A percentile compares a stretch with the other conserved stretches of the same genome.
Evolutionary conservation across 2,113 vertebrate species (phyloP).

Genomic region (Spheniscus mendiculus): DNA sequence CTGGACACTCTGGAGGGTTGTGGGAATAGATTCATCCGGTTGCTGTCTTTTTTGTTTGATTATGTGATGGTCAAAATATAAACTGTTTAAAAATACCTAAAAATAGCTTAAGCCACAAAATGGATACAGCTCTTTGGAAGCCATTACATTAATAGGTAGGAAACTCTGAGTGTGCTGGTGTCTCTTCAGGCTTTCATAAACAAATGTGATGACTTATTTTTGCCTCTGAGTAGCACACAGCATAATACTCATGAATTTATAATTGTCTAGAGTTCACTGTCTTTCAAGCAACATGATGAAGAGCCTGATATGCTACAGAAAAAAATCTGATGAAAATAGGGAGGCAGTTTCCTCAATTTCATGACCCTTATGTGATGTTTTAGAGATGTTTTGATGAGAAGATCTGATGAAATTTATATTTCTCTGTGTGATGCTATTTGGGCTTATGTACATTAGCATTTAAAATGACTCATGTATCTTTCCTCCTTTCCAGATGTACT

Average conservation of each 20-base stretch:
- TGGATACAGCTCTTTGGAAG: not conserved
- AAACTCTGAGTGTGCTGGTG: slow-evolving; percentile 24
- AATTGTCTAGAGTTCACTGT: not conserved
- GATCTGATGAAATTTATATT: not conserved
- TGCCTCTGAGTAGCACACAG: not conserved
- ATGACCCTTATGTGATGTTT: not conserved
- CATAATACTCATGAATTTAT: not conserved
- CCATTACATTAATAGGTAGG: not conserved
- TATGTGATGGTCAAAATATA: not conserved
- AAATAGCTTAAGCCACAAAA: not conserved
- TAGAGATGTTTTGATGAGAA: not conserved
- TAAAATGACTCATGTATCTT: not conserved
- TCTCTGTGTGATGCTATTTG: not conserved
- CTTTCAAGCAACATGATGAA: not conserved
- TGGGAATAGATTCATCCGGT: not conserved
- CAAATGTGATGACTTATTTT: not conserved
- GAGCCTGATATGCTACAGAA: not conserved
- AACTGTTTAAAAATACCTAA: not conserved
- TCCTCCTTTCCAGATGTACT: not conserved
- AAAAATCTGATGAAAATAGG: not conserved
- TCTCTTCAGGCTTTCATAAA: slow-evolving; percentile 8
- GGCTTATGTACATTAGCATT: not conserved
- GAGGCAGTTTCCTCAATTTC: not conserved
- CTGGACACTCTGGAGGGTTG: not conserved
- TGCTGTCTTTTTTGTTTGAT: not conserved